Base-by-base conservation (phyloP, 1,140 invertebrate genomes). In the Olivierus martensii region DNA sequence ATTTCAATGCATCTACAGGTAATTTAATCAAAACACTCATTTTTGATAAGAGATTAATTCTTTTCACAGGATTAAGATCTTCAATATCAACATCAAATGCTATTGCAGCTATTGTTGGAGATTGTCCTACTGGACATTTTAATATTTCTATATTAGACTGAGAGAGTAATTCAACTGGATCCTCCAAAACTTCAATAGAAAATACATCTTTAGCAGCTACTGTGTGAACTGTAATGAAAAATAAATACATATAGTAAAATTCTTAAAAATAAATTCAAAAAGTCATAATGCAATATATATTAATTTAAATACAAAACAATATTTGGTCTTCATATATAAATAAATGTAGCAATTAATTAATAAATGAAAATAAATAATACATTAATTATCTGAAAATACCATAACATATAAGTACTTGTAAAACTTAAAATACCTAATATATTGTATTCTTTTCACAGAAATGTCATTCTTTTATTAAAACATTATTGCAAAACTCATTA, bases 151-250 rank as follows among this genome's bases (percentile, higher is more conserved):
- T 14, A n/a, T 9, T 19, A 55, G 22, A 57, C 52, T 18, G 3
- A 51, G 19, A 53, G 51, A 19, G 54, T 39, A 28, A 39, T 46
- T 17, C 55, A 12, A 47, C 18, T 10, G 51, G 47, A 35, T 55
- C 57, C 1, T 58, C 57, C 3, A 74, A 50, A 4, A 80, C 76
- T 61, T 78, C 72, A 37, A 82, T 66, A 47, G 74, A 70, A 62
- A 78, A 77, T 17, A 68, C 65, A 62, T 75, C 74, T 56, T 71
- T 71, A 19, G 71, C 69, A 49, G 61, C 55, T 51, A 66, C 63
- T 21, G 62, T 66, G 35, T 65, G 62, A 38, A 69, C 69, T 22
- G 55, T 5, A n/a, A 15, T 28, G 14, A 5, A n/a, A 46, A 14
- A n/a, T 46, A 9, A 10, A n/a, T 19, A 45, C 10, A 45, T 7